phyloP scores from a whole-genome alignment of 2,888 invertebrate genomes.

The Melinaea menophilus region DNA sequence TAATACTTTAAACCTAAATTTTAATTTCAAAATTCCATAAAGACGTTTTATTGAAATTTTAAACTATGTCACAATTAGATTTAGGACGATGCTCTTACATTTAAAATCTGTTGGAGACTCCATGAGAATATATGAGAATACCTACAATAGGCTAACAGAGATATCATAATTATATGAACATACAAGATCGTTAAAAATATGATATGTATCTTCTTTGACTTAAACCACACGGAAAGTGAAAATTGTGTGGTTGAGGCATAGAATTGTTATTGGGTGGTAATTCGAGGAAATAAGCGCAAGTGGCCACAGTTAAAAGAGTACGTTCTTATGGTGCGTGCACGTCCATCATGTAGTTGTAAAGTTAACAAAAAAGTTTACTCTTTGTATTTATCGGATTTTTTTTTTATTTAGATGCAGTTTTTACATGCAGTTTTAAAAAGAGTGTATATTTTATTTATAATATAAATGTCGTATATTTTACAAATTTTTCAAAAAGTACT shows the following conservation, averaged over 20 bases:
- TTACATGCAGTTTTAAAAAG: not conserved
- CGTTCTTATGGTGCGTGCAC: conserved; percentile 16
- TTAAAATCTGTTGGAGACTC: too few relatives aligned
- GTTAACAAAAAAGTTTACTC: not conserved
- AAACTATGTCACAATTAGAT: too few relatives aligned
- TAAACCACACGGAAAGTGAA: conserved; percentile 35
- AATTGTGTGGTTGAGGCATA: conserved; percentile 44
- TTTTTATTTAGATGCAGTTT: not conserved
- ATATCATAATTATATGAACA: not conserved
- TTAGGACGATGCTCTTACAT: too few relatives aligned
- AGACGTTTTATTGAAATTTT: too few relatives aligned
- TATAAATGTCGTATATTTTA: too few relatives aligned
- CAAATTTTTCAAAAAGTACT: too few relatives aligned
- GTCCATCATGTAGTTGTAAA: not conserved
- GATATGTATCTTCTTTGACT: conserved; percentile 17
- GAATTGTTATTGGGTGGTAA: conserved; percentile 59
- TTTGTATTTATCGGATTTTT: not conserved
- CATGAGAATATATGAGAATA: too few relatives aligned
- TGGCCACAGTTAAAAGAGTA: conserved; percentile 31
- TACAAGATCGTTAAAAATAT: not conserved
- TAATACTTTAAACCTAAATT: too few relatives aligned
- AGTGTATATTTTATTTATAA: too few relatives aligned
- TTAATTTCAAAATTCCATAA: too few relatives aligned
- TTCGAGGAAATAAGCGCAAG: conserved; percentile 50
- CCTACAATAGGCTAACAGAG: too few relatives aligned